Evolutionary conservation across 2,888 invertebrate species (phyloP), one percentile per base, ranked within the genome.

Genomic region (Bembecia ichneumoniformis): DNA sequence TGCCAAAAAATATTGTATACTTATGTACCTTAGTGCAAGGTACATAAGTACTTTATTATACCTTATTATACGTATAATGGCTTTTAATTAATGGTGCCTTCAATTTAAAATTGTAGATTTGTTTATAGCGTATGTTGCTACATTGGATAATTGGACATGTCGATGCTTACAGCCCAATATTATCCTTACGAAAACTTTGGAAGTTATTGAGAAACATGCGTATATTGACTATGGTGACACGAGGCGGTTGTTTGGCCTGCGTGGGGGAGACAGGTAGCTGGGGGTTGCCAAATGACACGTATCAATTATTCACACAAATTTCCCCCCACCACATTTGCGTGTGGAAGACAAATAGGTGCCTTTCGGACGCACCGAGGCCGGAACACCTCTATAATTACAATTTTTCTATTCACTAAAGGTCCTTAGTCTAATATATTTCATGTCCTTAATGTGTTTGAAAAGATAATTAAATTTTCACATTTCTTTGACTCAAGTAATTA

Each of bases 231-330:
- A 60, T 63, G 59, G 49, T 62, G 63, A 57, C 61, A 61, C 54
- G 51, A 51, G 59, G 56, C 50, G 60, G 57, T 54, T 64, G 51
- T 15, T 40, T 40, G 40, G 65, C 60, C 60, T 40, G 14, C 13
- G 44, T 13, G 52, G 48, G 56, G 53, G 52, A 49, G 54, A 66
- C 66, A 17, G 66, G 59, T 51, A 67, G 28, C 28, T 28, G 80
- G 81, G 74, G 78, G 83, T 86, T 83, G 86, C 84, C 86, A 86
- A 87, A 87, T 82, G 84, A 87, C 84, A 83, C 70, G 71, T 78
- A 87, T 87, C 82, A 84, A 87, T 86, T 86, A 86, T 87, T 87
- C 82, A 87, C 73, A 79, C 75, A 74, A 82, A 79, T 80, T 71
- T 77, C 77, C 79, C 80, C 71, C 64, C 28, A 28, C 69, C 72